A percentile compares a stretch with the other conserved stretches of the same genome.
Evolutionary conservation across 92 coral and sea anemone species (phyloP).

Genomic region (Zoanthus gigantus): DNA sequence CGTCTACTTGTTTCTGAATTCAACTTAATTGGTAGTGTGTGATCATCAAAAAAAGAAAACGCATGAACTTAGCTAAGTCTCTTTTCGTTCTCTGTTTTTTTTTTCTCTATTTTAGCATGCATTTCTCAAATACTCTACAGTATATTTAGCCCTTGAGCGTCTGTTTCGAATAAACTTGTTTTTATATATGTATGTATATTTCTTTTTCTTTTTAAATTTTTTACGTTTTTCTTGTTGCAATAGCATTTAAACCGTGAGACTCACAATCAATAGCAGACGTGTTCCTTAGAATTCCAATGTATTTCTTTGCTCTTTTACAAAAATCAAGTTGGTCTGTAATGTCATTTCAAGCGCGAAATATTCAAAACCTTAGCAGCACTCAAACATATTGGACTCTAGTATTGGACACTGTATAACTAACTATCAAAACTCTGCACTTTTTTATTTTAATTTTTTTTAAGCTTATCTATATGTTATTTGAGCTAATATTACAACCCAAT

Average conservation of each 20-base stretch:
- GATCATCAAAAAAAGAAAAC: background rate
- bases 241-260: background rate
- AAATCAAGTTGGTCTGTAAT: background rate
- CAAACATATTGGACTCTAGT: background rate
- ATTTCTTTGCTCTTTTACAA: background rate
- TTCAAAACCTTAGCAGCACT: background rate
- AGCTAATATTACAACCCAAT: background rate
- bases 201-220: background rate
- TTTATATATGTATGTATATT: too few relatives aligned
- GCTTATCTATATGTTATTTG: background rate
- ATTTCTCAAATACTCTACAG: too few relatives aligned
- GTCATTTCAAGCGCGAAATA: background rate
- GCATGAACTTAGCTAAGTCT: background rate
- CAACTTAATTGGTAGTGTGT: background rate
- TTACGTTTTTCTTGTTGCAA: background rate
- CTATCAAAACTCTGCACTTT: background rate
- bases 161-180: too few relatives aligned
- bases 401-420: background rate
- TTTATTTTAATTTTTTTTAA: background rate
- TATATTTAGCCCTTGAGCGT: too few relatives aligned
- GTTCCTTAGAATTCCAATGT: background rate
- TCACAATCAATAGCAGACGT: background rate
- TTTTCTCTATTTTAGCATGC: too few relatives aligned
- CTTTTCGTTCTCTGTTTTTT: too few relatives aligned
- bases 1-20: background rate